phyloP scores from a whole-genome alignment of 1,140 invertebrate species.

The Drosophila nigromelanica region DNA sequence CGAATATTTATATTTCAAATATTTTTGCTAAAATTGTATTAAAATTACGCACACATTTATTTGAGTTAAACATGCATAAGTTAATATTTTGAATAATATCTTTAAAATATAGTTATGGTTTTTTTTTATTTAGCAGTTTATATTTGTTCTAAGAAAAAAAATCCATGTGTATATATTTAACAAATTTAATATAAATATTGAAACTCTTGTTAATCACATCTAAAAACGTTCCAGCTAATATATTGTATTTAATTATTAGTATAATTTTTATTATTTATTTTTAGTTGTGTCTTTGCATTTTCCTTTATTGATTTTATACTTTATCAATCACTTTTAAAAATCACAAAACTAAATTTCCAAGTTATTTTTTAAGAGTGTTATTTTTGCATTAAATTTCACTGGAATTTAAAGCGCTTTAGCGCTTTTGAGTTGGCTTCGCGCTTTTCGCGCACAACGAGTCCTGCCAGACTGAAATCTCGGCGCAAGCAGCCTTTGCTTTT shows the following conservation, averaged over 20 bases:
- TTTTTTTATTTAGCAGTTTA: no score
- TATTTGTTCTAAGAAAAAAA: no score
- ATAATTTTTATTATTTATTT: neutral
- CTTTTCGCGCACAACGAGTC: conserved; percentile 23
- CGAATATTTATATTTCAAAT: neutral
- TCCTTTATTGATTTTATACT: neutral
- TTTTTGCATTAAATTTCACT: neutral
- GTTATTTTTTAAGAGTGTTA: neutral
- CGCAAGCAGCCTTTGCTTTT: conserved; percentile 55
- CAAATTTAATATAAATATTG: neutral
- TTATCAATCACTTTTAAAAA: neutral
- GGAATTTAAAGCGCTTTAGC: neutral
- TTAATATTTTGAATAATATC: conserved; percentile 1
- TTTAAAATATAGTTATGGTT: neutral
- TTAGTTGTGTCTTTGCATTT: neutral
- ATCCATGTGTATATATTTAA: no score
- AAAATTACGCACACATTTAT: no score
- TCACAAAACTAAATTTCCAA: neutral
- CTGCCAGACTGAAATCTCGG: conserved; percentile 65
- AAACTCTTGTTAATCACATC: neutral
- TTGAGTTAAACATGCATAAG: neutral
- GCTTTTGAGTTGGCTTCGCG: neutral
- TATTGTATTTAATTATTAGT: neutral
- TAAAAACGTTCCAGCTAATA: neutral
- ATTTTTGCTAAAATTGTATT: neutral